Percentiles rank a stretch among this genome's conserved stretches.
Conservation (phyloP, 2,888 invertebrate genomes). For the Acanthopleura granulata region DNA sequence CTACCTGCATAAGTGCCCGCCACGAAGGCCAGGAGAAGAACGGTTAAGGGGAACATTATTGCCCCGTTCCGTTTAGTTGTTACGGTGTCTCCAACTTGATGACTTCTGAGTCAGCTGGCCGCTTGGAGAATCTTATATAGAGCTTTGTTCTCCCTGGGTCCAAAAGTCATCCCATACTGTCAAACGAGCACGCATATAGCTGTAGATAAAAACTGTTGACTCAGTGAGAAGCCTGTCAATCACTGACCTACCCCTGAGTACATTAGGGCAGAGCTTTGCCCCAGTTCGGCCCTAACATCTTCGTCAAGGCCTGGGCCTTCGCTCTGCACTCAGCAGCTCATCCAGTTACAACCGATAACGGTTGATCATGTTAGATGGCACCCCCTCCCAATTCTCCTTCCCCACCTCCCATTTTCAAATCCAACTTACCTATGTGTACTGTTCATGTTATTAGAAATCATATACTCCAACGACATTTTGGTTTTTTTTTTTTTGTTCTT, state of each 20-base stretch:
- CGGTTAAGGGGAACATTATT: conserved; percentile 28
- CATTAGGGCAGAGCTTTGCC: no score
- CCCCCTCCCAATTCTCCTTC: no score
- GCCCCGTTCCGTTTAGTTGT: conserved; percentile 3
- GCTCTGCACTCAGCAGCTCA: no score
- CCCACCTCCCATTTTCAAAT: no score
- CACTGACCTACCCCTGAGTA: background rate
- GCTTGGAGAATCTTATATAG: background rate
- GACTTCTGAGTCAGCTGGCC: conserved; percentile 5
- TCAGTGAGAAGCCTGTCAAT: background rate
- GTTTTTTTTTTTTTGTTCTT: no score
- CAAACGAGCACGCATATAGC: background rate
- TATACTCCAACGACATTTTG: no score
- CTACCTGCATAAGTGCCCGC: conserved; percentile 33
- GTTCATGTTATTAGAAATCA: no score
- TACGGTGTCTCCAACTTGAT: conserved; percentile 2
- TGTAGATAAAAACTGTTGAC: conserved; percentile 2
- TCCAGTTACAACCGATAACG: no score
- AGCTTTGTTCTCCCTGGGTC: background rate
- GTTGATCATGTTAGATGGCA: no score
- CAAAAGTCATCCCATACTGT: background rate
- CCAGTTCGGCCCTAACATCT: no score
- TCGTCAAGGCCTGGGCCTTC: no score
- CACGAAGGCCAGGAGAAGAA: conserved; percentile 33
- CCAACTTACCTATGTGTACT: no score